These are phyloP conservation scores for Callyntrura sp. DNA, from an alignment of 2,888 invertebrate genomes.

Conservation along the genomic window DNA sequence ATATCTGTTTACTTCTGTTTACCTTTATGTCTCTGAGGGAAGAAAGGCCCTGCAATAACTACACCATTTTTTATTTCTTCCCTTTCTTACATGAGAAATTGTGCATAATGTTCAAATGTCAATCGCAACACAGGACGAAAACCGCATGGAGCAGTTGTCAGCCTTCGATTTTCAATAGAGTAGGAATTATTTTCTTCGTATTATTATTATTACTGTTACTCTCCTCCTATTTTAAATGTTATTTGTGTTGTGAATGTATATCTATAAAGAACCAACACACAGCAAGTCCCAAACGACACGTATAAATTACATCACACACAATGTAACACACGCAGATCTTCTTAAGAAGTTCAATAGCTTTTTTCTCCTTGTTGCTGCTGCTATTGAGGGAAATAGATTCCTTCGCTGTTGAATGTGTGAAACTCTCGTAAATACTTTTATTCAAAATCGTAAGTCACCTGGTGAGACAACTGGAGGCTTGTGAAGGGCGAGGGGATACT, in stretches of 20 bases:
- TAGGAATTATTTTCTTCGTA: conserved; percentile 48
- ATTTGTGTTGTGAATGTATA: too few relatives aligned
- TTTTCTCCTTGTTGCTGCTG: neutral
- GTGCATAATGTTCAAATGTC: conserved; percentile 67
- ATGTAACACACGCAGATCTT: conserved; percentile 25
- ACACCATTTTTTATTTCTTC: conserved; percentile 21
- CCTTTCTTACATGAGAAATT: conserved; percentile 24
- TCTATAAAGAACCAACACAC: too few relatives aligned
- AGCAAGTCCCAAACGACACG: too few relatives aligned
- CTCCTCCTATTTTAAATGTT: conserved; percentile 11
- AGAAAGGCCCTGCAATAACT: conserved; percentile 16
- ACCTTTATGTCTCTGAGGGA: conserved; percentile 37
- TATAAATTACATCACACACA: conserved; percentile 9
- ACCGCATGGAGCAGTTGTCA: conserved; percentile 66
- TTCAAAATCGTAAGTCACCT: conserved; percentile 68
- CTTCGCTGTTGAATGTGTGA: conserved; percentile 42
- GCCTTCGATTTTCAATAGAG: conserved; percentile 71
- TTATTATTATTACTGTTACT: neutral
- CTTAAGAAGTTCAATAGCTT: neutral
- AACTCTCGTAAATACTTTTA: conserved; percentile 72
- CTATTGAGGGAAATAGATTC: too few relatives aligned
- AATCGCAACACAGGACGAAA: conserved; percentile 66
- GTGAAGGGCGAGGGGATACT: conserved; percentile 32
- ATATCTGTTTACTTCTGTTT: conserved; percentile 41
- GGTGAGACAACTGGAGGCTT: conserved; percentile 72